Percentiles rank a stretch among this genome's conserved stretches.
Evolutionary conservation across 1,140 invertebrate species (phyloP).

Genomic region (Drosophila sechellia): DNA sequence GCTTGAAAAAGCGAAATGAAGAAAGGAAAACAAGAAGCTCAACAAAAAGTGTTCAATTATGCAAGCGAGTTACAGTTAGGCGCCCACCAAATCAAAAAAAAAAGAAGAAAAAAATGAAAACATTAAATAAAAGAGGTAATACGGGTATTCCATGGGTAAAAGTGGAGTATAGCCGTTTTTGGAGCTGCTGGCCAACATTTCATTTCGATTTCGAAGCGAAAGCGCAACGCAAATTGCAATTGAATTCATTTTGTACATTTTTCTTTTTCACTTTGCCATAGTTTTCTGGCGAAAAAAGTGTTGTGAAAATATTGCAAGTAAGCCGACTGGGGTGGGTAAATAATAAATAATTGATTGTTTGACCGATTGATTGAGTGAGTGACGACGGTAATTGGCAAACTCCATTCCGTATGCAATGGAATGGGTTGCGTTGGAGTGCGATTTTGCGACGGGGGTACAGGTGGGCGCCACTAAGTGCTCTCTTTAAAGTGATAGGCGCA

Average conservation of each 20-base stretch:
- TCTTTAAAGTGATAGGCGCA: background rate
- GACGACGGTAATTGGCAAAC: conserved; percentile 53
- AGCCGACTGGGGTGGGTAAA: conserved; percentile 22
- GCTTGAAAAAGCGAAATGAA: conserved; percentile 35
- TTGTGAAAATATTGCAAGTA: conserved; percentile 40
- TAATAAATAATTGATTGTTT: conserved; percentile 50
- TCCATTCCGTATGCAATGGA: conserved; percentile 34
- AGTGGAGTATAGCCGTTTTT: conserved; percentile 18
- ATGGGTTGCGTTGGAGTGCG: background rate
- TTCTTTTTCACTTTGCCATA: background rate
- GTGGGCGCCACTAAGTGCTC: conserved; percentile 20
- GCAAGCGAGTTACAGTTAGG: conserved; percentile 45
- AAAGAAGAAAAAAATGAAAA: no score
- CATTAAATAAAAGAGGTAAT: conserved; percentile 9
- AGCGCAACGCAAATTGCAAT: conserved; percentile 33
- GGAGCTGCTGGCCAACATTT: conserved; percentile 56
- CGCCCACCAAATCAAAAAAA: conserved; percentile 4
- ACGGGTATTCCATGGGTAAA: background rate
- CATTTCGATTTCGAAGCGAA: conserved; percentile 59
- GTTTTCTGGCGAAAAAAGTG: conserved; percentile 20
- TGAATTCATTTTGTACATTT: conserved; percentile 1
- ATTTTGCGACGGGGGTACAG: conserved; percentile 2
- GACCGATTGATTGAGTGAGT: conserved; percentile 47
- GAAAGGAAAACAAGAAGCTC: conserved; percentile 55
- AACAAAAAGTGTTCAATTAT: conserved; percentile 54